Evolutionary conservation across 2,797 vertebrate genomes (phyloP), one percentile per base, ranked within the genome.

Genomic region (Smutsia temminckii): DNA sequence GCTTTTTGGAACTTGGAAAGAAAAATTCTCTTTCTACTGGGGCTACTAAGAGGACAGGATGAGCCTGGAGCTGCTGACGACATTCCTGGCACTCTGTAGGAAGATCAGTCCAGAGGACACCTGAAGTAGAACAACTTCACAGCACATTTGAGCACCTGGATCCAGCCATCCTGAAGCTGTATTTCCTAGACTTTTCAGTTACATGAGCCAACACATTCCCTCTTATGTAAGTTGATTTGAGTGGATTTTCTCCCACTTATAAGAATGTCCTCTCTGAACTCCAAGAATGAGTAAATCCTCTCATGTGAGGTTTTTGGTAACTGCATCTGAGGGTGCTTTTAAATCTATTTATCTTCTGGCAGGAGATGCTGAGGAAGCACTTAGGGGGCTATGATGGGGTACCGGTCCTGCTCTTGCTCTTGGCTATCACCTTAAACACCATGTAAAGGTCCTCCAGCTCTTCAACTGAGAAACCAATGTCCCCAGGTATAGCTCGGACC

Each of bases 371-470:
- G 7, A 49, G 85, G 42, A 20, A 5, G 4, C 10, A 16, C 5
- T 68, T 23, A 34, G 80, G 72, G 29, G 29, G 32, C n/a, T 13
- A 49, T 53, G 59, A 18, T 2, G 5, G 85, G 72, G 34, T 21
- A 2, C 17, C 25, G 29, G 42, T 20, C n/a, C 75, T 78, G 27
- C 61, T 34, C 80, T 29, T 34, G 59, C 14, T 55, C 37, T 40
- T 55, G n/a, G 25, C 92, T 97, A 97, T 98, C 96, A 99, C 99
- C 99, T 99, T 99, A 97, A 99, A 99, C 93, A 99, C 98, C 96
- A 99, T 98, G 97, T 99, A 99, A 2, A 99, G 98, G 57, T 99
- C 99, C 97, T 99, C 99, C 92, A 99, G 97, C 93, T 99, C 99
- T 97, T 99, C 99, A 12, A 99, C 99, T 71, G 98, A 99, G 98